Conservation (phyloP, 2,888 invertebrate genomes). For the Yponomeuta malinellus region DNA sequence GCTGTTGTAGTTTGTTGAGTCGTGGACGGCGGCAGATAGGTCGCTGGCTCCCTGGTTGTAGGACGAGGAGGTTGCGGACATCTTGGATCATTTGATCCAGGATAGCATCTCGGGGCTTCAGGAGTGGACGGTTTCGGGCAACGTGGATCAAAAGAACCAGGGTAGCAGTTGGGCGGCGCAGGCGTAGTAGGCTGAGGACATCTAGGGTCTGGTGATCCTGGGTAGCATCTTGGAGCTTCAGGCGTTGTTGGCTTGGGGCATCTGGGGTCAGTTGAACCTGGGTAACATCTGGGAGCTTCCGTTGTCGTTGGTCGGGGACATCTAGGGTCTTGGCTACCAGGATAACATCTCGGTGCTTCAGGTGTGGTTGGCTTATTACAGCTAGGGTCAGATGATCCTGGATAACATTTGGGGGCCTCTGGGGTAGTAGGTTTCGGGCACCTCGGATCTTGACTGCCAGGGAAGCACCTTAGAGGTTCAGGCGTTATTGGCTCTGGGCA, state of each 20-base stretch:
- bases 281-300: conserved; percentile 27
- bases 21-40: conserved; percentile 19
- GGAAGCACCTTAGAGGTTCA: conserved; percentile 14
- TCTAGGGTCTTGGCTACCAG: conserved; percentile 35
- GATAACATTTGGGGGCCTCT: conserved; percentile 30
- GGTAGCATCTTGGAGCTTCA: conserved; percentile 22
- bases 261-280: conserved; percentile 23
- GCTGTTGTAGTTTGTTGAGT: conserved; percentile 7
- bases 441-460: conserved; percentile 32
- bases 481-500: conserved; percentile 43
- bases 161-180: conserved; percentile 29
- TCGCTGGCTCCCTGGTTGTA: conserved; percentile 22
- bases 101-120: conserved; percentile 27
- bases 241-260: conserved; percentile 29
- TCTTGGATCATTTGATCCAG: conserved; percentile 32
- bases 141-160: conserved; percentile 35
- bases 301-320: conserved; percentile 37
- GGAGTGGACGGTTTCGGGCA: conserved; percentile 37
- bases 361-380: conserved; percentile 28
- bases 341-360: conserved; percentile 29
- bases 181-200: conserved; percentile 28
- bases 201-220: conserved; percentile 24
- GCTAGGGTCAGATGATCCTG: conserved; percentile 28
- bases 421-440: conserved; percentile 30
- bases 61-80: conserved; percentile 37